Evolutionary conservation across 2,113 vertebrate species (phyloP).

Genomic region (Ariopsis seemanni): DNA sequence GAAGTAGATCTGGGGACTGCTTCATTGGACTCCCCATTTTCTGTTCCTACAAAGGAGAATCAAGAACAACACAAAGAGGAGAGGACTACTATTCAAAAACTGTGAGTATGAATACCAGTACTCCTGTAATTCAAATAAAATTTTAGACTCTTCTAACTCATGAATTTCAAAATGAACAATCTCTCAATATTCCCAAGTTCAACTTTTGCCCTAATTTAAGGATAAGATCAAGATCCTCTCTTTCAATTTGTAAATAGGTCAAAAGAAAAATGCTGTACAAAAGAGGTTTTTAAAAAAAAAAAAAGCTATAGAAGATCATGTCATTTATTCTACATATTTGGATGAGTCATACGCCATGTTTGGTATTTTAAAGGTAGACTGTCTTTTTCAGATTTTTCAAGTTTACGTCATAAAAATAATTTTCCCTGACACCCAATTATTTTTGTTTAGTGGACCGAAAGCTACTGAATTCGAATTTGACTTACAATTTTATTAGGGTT

Average conservation of each 20-base stretch:
- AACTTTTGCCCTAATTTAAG: not conserved
- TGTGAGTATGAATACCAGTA: slow-evolving; percentile 75
- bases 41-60: slow-evolving; percentile 28
- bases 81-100: slow-evolving; percentile 79
- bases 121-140: not conserved
- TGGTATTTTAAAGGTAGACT: too few relatives aligned
- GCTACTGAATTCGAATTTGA: too few relatives aligned
- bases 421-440: too few relatives aligned
- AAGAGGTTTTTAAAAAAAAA: too few relatives aligned
- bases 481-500: too few relatives aligned
- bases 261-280: too few relatives aligned
- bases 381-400: too few relatives aligned
- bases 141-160: not conserved
- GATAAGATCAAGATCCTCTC: not conserved
- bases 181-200: not conserved
- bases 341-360: too few relatives aligned
- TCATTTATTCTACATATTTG: too few relatives aligned
- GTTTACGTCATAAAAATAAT: too few relatives aligned
- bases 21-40: slow-evolving; percentile 35
- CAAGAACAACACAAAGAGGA: slow-evolving; percentile 69
- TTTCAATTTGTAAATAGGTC: not conserved
- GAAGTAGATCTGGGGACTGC: slow-evolving; percentile 61
- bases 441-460: too few relatives aligned
- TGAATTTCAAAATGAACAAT: not conserved
- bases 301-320: too few relatives aligned